Evolutionary conservation across 2,888 invertebrate genomes (phyloP).

Genomic region (Meteorus cinctellus): DNA sequence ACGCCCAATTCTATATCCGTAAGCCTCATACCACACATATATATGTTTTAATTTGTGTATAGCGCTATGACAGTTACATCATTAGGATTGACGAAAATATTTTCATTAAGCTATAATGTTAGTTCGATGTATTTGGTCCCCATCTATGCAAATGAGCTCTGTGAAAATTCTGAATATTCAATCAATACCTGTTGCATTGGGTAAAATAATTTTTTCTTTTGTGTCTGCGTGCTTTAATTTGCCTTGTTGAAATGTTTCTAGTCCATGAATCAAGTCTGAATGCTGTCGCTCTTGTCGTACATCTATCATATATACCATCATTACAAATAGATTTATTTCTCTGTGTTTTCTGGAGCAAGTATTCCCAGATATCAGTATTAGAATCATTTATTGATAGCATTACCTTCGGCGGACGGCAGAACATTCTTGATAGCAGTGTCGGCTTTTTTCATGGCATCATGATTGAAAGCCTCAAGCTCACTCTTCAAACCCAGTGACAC

Average conservation of each 20-base stretch:
- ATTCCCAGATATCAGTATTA: conserved; percentile 29
- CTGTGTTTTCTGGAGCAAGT: conserved; percentile 40
- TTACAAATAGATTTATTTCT: conserved; percentile 2
- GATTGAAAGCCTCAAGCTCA: conserved; percentile 93
- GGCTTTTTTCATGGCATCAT: conserved; percentile 89
- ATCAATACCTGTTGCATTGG: conserved; percentile 86
- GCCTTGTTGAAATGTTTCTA: conserved; percentile 85
- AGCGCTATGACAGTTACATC: neutral
- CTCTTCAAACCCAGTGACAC: conserved; percentile 91
- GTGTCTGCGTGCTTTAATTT: conserved; percentile 86
- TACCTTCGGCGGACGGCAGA: conserved; percentile 95
- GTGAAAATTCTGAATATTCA: conserved; percentile 48
- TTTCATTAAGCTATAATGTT: neutral
- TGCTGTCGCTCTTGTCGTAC: conserved; percentile 84
- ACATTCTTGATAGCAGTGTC: conserved; percentile 94
- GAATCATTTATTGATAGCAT: conserved; percentile 32
- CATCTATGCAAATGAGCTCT: conserved; percentile 71
- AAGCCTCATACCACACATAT: neutral
- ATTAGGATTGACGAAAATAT: neutral
- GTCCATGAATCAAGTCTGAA: conserved; percentile 83
- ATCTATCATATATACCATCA: conserved; percentile 74
- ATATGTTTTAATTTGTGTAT: neutral
- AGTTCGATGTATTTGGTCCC: neutral
- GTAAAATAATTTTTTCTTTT: conserved; percentile 87
- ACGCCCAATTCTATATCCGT: neutral